phyloP scores from a whole-genome alignment of 1,140 invertebrate species.

The Aphelenchoides avenae region DNA sequence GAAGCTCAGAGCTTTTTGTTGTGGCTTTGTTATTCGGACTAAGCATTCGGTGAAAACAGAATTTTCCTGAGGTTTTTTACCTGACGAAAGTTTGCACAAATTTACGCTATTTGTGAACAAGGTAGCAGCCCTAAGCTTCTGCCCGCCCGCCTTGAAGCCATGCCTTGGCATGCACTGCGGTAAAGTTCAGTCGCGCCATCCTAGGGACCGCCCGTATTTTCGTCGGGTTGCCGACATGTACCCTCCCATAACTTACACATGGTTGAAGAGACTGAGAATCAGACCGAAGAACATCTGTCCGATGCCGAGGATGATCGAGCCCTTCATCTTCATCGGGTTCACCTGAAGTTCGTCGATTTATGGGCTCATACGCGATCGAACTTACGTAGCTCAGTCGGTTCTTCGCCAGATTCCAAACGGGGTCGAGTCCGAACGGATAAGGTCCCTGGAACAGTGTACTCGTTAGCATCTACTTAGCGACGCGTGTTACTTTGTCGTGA shows the following conservation, averaged over 20 bases:
- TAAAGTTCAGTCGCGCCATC: too few species aligned
- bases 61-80: too few species aligned
- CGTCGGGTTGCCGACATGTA: background rate
- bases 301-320: slow-evolving; percentile 92
- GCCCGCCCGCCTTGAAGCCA: slow-evolving; percentile 1
- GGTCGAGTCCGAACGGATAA: slow-evolving; percentile 57
- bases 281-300: slow-evolving; percentile 95
- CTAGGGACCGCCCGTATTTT: too few species aligned
- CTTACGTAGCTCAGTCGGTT: slow-evolving; percentile 80
- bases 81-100: too few species aligned
- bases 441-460: too few species aligned
- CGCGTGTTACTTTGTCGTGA: background rate
- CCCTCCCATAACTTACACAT: slow-evolving; percentile 63
- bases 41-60: too few species aligned
- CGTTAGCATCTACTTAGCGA: background rate
- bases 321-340: slow-evolving; percentile 98
- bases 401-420: slow-evolving; percentile 67
- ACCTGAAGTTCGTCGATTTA: slow-evolving; percentile 91
- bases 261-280: slow-evolving; percentile 80
- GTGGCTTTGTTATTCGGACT: too few species aligned
- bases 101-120: too few species aligned
- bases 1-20: background rate
- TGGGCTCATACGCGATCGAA: too few species aligned
- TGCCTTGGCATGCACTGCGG: background rate
- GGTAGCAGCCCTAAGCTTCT: too few species aligned